Base-by-base conservation (phyloP, 2,888 invertebrate species). In the Lasioglossum figueresi region DNA sequence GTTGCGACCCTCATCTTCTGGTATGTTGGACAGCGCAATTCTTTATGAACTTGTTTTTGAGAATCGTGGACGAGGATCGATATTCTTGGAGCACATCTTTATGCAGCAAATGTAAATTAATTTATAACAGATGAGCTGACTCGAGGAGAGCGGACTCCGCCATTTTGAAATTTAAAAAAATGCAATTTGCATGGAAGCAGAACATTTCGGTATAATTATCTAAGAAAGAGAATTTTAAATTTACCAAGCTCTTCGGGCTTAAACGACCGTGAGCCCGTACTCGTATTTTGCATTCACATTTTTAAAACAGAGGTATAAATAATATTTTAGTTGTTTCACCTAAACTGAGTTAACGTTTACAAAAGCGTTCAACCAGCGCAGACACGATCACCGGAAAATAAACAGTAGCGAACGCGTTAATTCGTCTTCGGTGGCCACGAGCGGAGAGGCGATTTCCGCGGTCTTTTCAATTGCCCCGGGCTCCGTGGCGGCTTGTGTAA, bases 371-470 rank as follows among this genome's bases (percentile, higher is more conserved):
- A 37, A 12, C 43, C 0, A 8, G 3, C 6, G 27, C 63, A 31
- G 31, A 0, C 63, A 16, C n/a, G 40, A 40, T 52, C 63, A 72
- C 16, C 52, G 52, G 31, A 43, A 19, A 56, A 23, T n/a, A 56
- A 56, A 56, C 56, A n/a, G n/a, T 10, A 23, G 23, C 48, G 48
- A 48, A 48, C 6, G 19, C 23, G 48, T 52, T n/a, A n/a, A 56
- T 80, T 76, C 43, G 14, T 80, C 40, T 73, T 16, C 34, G 16
- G 23, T 48, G 59, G n/a, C 43, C 52, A 52, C 73, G 75, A n/a
- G 12, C 40, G 40, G 12, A 3, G 31, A 31, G n/a, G 4, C 66
- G 43, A 72, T 81, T 78, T 34, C n/a, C 19, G 59, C 45, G 23
- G 59, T 16, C 48, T 70, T 77, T 70, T 70, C 37, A 52, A 48